Conservation (phyloP, 2,797 vertebrate species). For the Platalea minor region DNA sequence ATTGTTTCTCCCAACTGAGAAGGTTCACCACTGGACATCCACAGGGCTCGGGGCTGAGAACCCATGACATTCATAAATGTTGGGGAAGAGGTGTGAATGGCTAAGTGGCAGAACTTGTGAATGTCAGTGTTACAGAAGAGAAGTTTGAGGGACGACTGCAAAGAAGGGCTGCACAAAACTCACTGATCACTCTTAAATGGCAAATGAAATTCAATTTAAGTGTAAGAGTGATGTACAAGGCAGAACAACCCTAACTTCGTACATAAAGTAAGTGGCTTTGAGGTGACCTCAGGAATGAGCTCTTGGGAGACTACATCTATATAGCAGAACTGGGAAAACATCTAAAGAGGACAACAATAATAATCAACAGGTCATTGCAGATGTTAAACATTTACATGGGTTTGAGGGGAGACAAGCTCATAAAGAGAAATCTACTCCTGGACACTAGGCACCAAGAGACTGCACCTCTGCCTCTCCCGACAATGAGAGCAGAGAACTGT, state of each 20-base stretch:
- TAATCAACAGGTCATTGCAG: not conserved
- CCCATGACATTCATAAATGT: not conserved
- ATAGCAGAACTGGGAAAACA: not conserved
- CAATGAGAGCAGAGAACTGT: not conserved
- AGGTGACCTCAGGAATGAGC: not conserved
- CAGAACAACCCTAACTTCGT: not conserved
- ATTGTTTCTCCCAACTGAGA: not conserved
- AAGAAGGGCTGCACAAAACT: not conserved
- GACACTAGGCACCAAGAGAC: not conserved
- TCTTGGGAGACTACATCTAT: not conserved
- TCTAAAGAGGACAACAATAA: not conserved
- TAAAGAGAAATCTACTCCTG: not conserved
- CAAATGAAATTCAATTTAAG: not conserved
- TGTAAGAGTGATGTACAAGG: not conserved
- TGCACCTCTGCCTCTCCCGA: not conserved
- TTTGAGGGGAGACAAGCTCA: not conserved
- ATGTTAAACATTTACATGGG: not conserved
- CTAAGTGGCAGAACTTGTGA: not conserved
- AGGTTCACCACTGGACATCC: not conserved
- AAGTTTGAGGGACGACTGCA: not conserved
- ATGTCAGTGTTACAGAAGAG: not conserved
- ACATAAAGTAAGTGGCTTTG: not conserved
- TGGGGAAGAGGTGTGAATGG: not conserved
- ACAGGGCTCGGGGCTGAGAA: not conserved
- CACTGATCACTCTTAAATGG: not conserved